Evolutionary conservation across 2,797 vertebrate species (phyloP).

Genomic region (Anolis apletophallus): DNA sequence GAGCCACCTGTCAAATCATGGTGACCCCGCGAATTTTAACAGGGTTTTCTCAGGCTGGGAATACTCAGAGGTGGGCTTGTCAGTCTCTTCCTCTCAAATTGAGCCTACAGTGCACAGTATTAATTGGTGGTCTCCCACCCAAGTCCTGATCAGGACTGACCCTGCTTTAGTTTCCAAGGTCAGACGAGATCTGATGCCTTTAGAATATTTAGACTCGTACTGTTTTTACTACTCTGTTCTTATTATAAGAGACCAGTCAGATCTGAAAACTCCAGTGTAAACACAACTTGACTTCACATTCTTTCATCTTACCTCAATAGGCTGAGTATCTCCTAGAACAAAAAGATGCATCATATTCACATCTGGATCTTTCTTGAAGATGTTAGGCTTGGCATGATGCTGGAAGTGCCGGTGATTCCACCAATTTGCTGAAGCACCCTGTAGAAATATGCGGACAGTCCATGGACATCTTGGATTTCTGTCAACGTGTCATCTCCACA

Average conservation of each 20-base stretch:
- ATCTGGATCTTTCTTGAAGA: slow-evolving; percentile 93
- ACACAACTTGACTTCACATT: background rate
- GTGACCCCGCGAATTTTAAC: no score
- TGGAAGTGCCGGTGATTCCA: slow-evolving; percentile 98
- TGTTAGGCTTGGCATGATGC: slow-evolving; percentile 95
- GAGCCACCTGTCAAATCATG: no score
- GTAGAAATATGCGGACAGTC: slow-evolving; percentile 1
- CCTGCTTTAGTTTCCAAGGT: no score
- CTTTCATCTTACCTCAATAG: slow-evolving; percentile 84
- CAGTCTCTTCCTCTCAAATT: no score
- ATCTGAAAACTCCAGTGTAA: background rate
- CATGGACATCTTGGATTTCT: background rate
- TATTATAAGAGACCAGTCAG: background rate
- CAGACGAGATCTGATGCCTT: no score
- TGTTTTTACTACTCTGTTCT: no score
- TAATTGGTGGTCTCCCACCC: no score
- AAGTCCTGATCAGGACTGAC: no score
- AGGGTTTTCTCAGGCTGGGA: no score
- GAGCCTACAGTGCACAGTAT: no score
- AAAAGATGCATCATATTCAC: slow-evolving; percentile 92
- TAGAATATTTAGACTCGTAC: no score
- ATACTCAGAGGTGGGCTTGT: no score
- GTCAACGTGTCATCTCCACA: background rate
- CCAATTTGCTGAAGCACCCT: slow-evolving; percentile 97
- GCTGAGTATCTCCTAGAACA: slow-evolving; percentile 89